Percentiles rank a stretch among this genome's conserved stretches.
phyloP scores from a whole-genome alignment of 1,140 invertebrate genomes.

The Pogonus chalceus region DNA sequence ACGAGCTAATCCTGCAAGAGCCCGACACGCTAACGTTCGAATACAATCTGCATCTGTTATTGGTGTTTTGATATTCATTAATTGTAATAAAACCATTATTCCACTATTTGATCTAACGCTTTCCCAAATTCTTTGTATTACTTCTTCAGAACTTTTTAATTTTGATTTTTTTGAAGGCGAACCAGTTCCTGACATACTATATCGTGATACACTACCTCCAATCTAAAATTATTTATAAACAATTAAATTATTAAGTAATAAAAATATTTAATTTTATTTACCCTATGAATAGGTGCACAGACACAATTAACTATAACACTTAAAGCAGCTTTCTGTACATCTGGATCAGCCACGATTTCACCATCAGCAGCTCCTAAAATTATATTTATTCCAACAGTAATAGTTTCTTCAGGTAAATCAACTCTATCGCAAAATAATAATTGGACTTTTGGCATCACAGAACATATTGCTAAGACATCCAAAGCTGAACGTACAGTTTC shows the following conservation, averaged over 20 bases:
- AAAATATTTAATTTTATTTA: slow-evolving; percentile 32
- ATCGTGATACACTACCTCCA: slow-evolving; percentile 53
- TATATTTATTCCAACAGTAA: slow-evolving; percentile 55
- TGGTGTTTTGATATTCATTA: slow-evolving; percentile 86
- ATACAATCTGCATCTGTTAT: slow-evolving; percentile 95
- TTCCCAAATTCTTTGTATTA: slow-evolving; percentile 88
- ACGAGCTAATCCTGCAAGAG: slow-evolving; percentile 81
- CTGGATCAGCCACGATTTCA: slow-evolving; percentile 77
- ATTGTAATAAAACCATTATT: slow-evolving; percentile 75
- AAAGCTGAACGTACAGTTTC: slow-evolving; percentile 84
- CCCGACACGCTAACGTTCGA: slow-evolving; percentile 81
- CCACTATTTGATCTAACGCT: slow-evolving; percentile 86
- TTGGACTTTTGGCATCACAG: slow-evolving; percentile 81
- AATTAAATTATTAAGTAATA: not conserved
- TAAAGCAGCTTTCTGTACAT: slow-evolving; percentile 84
- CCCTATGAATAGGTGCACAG: slow-evolving; percentile 77
- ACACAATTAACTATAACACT: slow-evolving; percentile 86
- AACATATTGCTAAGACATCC: slow-evolving; percentile 83
- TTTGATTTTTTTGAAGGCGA: slow-evolving; percentile 64
- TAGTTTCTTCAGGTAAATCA: slow-evolving; percentile 60
- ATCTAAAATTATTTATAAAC: slow-evolving; percentile 33
- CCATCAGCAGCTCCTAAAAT: slow-evolving; percentile 79
- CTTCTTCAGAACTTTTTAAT: slow-evolving; percentile 67
- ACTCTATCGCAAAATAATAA: slow-evolving; percentile 68
- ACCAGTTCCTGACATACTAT: slow-evolving; percentile 40